Percentiles rank a stretch among this genome's conserved stretches.
Conservation (phyloP, 2,797 vertebrate species). For the Lepilemur septentrionalis region DNA sequence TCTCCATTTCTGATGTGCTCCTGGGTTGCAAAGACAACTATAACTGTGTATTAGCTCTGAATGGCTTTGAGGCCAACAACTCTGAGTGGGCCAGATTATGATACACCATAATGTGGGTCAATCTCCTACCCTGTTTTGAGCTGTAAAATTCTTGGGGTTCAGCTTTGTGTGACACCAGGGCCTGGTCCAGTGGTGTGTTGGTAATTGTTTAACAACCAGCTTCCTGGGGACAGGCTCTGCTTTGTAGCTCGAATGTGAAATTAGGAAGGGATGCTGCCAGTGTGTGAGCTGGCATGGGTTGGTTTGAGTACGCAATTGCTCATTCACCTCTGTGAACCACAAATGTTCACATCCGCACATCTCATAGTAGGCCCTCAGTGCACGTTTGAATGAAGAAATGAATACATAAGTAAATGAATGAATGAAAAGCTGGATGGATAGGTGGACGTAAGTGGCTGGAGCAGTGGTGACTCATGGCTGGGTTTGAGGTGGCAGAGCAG, state of each 20-base stretch:
- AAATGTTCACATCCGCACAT: background rate
- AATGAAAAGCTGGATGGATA: background rate
- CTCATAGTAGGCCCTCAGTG: background rate
- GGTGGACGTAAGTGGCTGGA: background rate
- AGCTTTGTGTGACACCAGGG: background rate
- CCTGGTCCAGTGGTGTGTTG: background rate
- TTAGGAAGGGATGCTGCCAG: background rate
- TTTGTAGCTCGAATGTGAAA: background rate
- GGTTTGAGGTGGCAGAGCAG: background rate
- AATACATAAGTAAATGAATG: background rate
- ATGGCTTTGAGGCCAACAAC: background rate
- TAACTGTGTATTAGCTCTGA: accelerated
- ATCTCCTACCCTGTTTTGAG: background rate
- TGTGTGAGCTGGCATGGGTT: background rate
- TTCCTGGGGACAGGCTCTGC: background rate
- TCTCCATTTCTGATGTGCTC: background rate
- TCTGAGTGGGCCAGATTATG: background rate
- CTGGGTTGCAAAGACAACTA: background rate
- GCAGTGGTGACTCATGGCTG: background rate
- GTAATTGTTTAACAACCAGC: background rate
- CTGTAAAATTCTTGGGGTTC: background rate
- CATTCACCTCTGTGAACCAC: background rate
- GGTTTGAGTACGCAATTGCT: background rate
- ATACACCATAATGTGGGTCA: background rate
- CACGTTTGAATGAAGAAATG: background rate